phyloP scores from a whole-genome alignment of 2,888 invertebrate species.

The Morpho helenor region DNA sequence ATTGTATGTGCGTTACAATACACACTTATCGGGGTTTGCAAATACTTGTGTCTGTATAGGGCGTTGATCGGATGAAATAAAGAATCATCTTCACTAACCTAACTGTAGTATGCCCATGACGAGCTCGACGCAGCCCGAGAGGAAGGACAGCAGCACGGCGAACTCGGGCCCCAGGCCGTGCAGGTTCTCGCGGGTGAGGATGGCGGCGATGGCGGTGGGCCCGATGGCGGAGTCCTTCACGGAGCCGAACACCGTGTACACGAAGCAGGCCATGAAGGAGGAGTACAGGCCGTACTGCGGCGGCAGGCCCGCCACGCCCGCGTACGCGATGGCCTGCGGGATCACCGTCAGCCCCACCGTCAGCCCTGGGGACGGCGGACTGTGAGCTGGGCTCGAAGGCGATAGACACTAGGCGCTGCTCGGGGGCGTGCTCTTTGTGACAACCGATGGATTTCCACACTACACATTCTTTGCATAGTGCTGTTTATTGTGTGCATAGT shows the following conservation, averaged over 20 bases:
- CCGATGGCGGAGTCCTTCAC: conserved; percentile 85
- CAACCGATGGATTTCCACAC: no score
- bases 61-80: background rate
- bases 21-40: no score
- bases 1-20: no score
- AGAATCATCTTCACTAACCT: conserved; percentile 57
- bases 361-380: conserved; percentile 49
- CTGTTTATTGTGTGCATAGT: no score
- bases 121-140: conserved; percentile 89
- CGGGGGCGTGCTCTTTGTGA: no score
- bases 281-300: conserved; percentile 94
- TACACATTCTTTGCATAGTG: no score
- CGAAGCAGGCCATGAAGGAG: conserved; percentile 95
- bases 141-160: conserved; percentile 86
- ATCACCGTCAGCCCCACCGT: conserved; percentile 89
- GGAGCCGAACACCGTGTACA: conserved; percentile 93
- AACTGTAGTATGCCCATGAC: conserved; percentile 88
- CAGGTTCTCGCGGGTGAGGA: conserved; percentile 87
- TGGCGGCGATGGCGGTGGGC: conserved; percentile 91
- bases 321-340: conserved; percentile 92
- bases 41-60: no score
- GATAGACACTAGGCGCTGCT: background rate
- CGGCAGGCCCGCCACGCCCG: conserved; percentile 86
- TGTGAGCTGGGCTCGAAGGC: background rate
- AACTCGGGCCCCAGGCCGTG: conserved; percentile 85